These are phyloP conservation scores for Muricea muricata DNA, from an alignment of 92 coral and sea anemone genomes.

Conservation along the genomic window DNA sequence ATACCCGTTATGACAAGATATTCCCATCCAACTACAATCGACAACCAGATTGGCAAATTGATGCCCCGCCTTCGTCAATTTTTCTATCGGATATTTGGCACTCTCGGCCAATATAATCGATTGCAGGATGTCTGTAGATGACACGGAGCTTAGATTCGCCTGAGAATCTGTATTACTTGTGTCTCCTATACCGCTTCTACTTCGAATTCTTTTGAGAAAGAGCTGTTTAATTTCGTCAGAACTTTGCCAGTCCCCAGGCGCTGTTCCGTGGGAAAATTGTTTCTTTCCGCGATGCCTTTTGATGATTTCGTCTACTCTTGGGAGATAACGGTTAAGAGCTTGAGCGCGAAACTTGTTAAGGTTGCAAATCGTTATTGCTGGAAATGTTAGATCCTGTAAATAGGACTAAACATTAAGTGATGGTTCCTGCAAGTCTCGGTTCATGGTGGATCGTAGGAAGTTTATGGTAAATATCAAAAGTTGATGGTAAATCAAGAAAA, in stretches of 20 bases:
- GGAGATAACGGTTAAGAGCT: conserved; percentile 11
- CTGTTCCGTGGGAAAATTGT: background rate
- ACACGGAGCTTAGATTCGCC: conserved; percentile 11
- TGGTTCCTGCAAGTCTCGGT: no score
- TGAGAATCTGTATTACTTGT: background rate
- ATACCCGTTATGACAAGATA: conserved; percentile 75
- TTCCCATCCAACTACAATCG: conserved; percentile 82
- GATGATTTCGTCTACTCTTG: conserved; percentile 1
- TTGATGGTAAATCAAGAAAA: no score
- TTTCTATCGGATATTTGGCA: conserved; percentile 38
- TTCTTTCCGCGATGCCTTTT: background rate
- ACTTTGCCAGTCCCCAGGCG: conserved; percentile 15
- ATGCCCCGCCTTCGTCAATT: conserved; percentile 73
- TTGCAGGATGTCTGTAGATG: conserved; percentile 29
- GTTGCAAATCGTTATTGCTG: conserved; percentile 89
- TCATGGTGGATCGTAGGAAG: no score
- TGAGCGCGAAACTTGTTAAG: conserved; percentile 66
- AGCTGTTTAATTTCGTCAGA: conserved; percentile 6
- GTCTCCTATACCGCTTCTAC: background rate
- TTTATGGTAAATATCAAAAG: no score
- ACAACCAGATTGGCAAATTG: conserved; percentile 69
- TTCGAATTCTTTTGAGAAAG: background rate
- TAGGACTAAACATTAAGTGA: background rate
- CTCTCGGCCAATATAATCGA: conserved; percentile 36
- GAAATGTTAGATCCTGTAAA: conserved; percentile 74